Percentiles rank a stretch among this genome's conserved stretches.
phyloP scores from a whole-genome alignment of 2,888 invertebrate genomes.

The Julus scandinavius region DNA sequence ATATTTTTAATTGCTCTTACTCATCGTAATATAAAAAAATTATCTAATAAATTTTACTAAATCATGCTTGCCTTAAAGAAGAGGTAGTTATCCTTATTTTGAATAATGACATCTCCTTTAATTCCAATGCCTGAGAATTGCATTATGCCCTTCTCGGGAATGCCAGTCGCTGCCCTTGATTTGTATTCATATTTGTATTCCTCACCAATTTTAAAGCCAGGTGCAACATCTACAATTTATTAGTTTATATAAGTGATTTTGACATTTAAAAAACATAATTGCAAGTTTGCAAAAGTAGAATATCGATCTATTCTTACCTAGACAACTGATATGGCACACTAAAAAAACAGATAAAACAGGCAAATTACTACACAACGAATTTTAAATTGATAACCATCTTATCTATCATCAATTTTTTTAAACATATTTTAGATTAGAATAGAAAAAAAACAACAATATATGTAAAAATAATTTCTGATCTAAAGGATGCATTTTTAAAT shows the following conservation, averaged over 20 bases:
- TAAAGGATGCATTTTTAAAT: too few species aligned
- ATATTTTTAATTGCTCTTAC: neutral
- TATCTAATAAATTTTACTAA: neutral
- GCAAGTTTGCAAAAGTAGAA: neutral
- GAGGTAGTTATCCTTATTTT: slow-evolving; percentile 55
- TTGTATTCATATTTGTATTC: slow-evolving; percentile 55
- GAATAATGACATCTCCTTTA: slow-evolving; percentile 53
- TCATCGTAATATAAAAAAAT: neutral
- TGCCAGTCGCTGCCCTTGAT: slow-evolving; percentile 54
- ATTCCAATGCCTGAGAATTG: slow-evolving; percentile 56
- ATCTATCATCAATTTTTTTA: too few species aligned
- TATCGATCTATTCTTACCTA: slow-evolving; percentile 49
- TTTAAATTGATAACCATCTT: neutral
- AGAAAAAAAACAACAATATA: too few species aligned
- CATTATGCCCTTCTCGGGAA: slow-evolving; percentile 44
- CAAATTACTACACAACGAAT: slow-evolving; percentile 6
- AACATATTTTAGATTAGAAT: too few species aligned
- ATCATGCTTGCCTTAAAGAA: slow-evolving; percentile 53
- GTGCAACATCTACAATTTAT: slow-evolving; percentile 40
- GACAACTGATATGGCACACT: slow-evolving; percentile 50
- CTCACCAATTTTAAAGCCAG: slow-evolving; percentile 55
- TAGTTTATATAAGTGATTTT: neutral
- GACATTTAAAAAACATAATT: neutral
- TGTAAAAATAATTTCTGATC: too few species aligned
- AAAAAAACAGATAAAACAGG: slow-evolving; percentile 30